Percentiles rank a stretch among this genome's conserved stretches.
Conservation (phyloP, 2,888 invertebrate genomes). For the Cloeon dipterum region DNA sequence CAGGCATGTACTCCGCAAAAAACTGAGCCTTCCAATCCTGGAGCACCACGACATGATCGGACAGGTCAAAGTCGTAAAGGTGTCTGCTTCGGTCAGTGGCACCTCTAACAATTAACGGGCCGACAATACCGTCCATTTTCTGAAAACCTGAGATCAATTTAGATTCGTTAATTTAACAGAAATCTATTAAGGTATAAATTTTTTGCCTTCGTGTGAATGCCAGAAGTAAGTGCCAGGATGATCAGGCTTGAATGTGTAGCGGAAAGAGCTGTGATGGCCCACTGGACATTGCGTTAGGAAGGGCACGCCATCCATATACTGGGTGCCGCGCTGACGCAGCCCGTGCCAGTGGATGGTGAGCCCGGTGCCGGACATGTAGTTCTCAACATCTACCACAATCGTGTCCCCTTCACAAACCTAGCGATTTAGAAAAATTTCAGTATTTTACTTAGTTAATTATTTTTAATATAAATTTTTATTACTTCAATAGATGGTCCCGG, state of each 20-base stretch:
- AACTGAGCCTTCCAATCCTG: slow-evolving; percentile 18
- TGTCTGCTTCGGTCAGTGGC: slow-evolving; percentile 10
- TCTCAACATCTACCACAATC: slow-evolving; percentile 17
- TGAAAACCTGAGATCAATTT: slow-evolving; percentile 16
- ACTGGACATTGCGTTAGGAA: slow-evolving; percentile 21
- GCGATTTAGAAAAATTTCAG: no score
- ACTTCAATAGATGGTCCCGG: slow-evolving; percentile 20
- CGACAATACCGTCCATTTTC: slow-evolving; percentile 17
- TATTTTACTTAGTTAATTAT: no score
- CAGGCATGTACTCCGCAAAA: slow-evolving; percentile 13
- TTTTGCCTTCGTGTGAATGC: slow-evolving; percentile 14
- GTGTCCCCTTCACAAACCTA: slow-evolving; percentile 20
- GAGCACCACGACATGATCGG: slow-evolving; percentile 19
- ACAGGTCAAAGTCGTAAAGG: slow-evolving; percentile 19
- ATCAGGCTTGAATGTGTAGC: slow-evolving; percentile 14
- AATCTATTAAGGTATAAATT: no score
- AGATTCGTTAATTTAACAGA: no score
- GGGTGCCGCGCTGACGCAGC: slow-evolving; percentile 12
- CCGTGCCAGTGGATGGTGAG: slow-evolving; percentile 23
- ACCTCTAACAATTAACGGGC: slow-evolving; percentile 15
- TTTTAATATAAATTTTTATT: no score
- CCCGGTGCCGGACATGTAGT: slow-evolving; percentile 15
- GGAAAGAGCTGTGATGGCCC: slow-evolving; percentile 14
- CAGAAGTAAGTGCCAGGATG: slow-evolving; percentile 15
- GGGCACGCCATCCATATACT: slow-evolving; percentile 20